Evolutionary conservation across 2,888 invertebrate species (phyloP).

Genomic region (Cheilosia urbana): DNA sequence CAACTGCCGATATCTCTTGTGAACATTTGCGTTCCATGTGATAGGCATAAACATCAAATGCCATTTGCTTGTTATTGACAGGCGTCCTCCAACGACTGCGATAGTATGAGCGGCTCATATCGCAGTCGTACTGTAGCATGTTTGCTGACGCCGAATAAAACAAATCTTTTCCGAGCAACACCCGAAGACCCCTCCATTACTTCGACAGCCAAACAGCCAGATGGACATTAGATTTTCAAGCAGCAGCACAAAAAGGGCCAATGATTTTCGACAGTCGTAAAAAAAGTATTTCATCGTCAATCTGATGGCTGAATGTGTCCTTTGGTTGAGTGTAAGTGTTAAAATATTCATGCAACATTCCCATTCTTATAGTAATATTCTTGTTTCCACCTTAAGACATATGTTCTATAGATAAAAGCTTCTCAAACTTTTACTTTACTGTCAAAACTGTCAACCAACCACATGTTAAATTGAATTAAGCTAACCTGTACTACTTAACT

Average conservation of each 20-base stretch:
- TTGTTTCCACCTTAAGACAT: no score
- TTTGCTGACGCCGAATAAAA: constrained; percentile 64
- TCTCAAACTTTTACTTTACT: no score
- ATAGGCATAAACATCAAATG: constrained; percentile 70
- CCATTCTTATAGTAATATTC: no score
- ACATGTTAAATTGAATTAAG: no score
- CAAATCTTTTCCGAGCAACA: constrained; percentile 35
- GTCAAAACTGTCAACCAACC: no score
- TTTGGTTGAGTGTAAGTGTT: constrained; percentile 38
- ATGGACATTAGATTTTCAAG: constrained; percentile 46
- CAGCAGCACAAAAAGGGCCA: constrained; percentile 40
- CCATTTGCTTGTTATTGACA: constrained; percentile 68
- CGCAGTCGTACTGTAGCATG: neutral
- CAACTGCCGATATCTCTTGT: constrained; percentile 44
- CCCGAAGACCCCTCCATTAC: constrained; percentile 11
- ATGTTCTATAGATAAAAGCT: no score
- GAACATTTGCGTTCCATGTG: constrained; percentile 66
- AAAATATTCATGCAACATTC: no score
- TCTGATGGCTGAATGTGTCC: constrained; percentile 48
- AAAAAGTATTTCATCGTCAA: constrained; percentile 59
- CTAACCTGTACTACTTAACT: no score
- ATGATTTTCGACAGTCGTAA: constrained; percentile 39
- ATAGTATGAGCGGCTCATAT: constrained; percentile 19
- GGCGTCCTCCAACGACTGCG: constrained; percentile 42
- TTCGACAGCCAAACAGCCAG: constrained; percentile 17